These are phyloP conservation scores for Bombyx mandarina DNA, from an alignment of 1,140 invertebrate species.

Conservation along the genomic window DNA sequence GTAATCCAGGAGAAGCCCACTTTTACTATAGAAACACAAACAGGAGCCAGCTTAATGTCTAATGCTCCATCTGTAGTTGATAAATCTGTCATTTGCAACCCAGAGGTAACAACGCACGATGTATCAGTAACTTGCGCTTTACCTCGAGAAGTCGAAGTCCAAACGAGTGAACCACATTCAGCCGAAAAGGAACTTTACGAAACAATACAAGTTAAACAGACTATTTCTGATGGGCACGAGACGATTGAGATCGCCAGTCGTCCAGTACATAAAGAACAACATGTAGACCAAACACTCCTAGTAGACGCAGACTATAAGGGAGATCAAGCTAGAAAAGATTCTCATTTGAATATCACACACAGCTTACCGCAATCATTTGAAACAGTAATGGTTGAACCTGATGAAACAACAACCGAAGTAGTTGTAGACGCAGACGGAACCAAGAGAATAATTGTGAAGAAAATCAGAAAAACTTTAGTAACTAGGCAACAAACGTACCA, in stretches of 20 bases:
- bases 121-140: conserved; percentile 63
- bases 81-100: conserved; percentile 57
- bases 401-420: conserved; percentile 83
- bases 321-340: conserved; percentile 66
- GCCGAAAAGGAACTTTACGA: conserved; percentile 66
- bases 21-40: conserved; percentile 71
- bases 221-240: conserved; percentile 77
- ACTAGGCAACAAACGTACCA: conserved; percentile 69
- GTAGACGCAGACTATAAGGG: conserved; percentile 82
- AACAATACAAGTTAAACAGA: conserved; percentile 80
- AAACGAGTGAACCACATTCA: conserved; percentile 70
- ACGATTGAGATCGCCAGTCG: conserved; percentile 84
- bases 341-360: conserved; percentile 77
- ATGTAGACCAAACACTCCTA: conserved; percentile 70
- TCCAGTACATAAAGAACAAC: conserved; percentile 66
- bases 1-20: conserved; percentile 21
- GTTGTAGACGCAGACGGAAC: conserved; percentile 86
- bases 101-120: conserved; percentile 48
- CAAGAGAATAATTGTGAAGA: conserved; percentile 83
- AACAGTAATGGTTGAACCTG: conserved; percentile 82
- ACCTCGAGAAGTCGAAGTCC: conserved; percentile 72
- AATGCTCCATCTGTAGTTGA: conserved; percentile 41
- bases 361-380: conserved; percentile 82
- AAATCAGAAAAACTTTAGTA: conserved; percentile 73
- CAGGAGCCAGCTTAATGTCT: conserved; percentile 69